Evolutionary conservation across 2,888 invertebrate genomes (phyloP).

Genomic region (Diarsia rubi): DNA sequence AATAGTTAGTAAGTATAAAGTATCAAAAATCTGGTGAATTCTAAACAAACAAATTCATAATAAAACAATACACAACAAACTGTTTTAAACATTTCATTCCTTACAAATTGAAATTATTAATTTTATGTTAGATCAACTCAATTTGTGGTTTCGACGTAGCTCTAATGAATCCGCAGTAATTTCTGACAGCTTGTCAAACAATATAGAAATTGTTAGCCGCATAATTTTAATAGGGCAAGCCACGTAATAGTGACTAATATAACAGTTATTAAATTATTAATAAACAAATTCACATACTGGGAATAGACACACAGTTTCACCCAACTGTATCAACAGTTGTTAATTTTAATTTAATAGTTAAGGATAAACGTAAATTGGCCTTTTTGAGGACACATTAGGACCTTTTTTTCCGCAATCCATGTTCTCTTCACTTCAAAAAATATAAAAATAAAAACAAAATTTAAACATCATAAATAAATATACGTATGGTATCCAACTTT

Average conservation of each 20-base stretch:
- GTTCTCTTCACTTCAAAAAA: no score
- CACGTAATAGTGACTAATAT: conserved; percentile 21
- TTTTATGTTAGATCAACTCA: conserved; percentile 38
- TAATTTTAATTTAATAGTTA: no score
- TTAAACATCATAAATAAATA: no score
- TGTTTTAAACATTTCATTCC: background rate
- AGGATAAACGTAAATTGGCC: no score
- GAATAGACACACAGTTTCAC: no score
- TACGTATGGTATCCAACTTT: no score
- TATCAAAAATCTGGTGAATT: background rate
- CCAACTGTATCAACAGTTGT: no score
- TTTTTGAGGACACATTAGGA: no score
- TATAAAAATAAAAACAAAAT: no score
- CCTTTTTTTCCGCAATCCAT: no score
- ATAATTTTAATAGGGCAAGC: conserved; percentile 25
- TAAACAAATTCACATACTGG: no score
- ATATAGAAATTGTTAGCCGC: conserved; percentile 36
- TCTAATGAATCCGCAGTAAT: conserved; percentile 36
- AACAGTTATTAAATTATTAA: conserved; percentile 5
- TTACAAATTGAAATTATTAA: conserved; percentile 31
- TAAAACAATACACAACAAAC: background rate
- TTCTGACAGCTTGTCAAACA: conserved; percentile 52
- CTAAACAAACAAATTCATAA: background rate
- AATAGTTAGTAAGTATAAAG: background rate
- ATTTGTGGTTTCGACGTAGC: conserved; percentile 49